These are phyloP conservation scores for Aleiodes alternator DNA, from an alignment of 2,888 invertebrate species.

Conservation along the genomic window DNA sequence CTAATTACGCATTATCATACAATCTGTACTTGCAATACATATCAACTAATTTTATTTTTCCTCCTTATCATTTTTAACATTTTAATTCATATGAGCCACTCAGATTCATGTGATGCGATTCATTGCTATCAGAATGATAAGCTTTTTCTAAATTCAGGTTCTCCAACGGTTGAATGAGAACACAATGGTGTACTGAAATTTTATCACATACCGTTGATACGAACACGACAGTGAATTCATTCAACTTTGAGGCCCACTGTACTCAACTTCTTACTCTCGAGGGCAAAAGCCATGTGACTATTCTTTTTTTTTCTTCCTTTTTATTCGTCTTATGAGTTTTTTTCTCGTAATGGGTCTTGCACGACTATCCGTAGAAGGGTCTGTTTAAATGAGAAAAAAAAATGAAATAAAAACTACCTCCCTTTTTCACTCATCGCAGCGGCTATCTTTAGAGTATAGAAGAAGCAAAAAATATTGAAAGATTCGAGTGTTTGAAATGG, in stretches of 20 bases:
- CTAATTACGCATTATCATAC: slow-evolving; percentile 9
- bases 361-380: slow-evolving; percentile 34
- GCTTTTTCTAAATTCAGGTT: slow-evolving; percentile 13
- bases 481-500: slow-evolving; percentile 47
- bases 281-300: slow-evolving; percentile 50
- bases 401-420: slow-evolving; percentile 19
- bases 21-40: background rate
- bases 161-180: slow-evolving; percentile 4
- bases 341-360: slow-evolving; percentile 5
- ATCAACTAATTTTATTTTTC: background rate
- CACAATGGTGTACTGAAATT: slow-evolving; percentile 27
- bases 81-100: slow-evolving; percentile 16
- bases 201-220: slow-evolving; percentile 24
- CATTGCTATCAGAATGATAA: slow-evolving; percentile 13
- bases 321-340: background rate
- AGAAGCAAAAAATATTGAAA: slow-evolving; percentile 48
- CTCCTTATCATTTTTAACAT: background rate
- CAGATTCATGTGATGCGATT: slow-evolving; percentile 1
- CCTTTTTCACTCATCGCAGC: slow-evolving; percentile 18
- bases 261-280: slow-evolving; percentile 44
- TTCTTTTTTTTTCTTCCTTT: slow-evolving; percentile 18
- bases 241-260: slow-evolving; percentile 32
- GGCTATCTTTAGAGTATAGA: slow-evolving; percentile 48
- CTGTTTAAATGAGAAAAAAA: slow-evolving; percentile 17
- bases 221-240: slow-evolving; percentile 49